phyloP scores from a whole-genome alignment of 1,140 invertebrate genomes.

The Saccostrea cuccullata region DNA sequence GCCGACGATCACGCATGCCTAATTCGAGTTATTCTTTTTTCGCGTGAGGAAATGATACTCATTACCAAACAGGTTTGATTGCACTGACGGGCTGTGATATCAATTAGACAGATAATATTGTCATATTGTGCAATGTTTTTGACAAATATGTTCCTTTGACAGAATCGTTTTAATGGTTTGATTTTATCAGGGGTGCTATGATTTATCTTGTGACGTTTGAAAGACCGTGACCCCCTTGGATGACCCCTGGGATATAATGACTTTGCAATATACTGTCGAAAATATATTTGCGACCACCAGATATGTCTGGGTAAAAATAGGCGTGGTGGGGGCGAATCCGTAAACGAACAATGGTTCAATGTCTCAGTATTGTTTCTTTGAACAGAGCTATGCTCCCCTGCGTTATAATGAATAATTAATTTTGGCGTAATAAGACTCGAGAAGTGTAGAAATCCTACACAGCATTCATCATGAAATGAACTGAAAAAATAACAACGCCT shows the following conservation, averaged over 20 bases:
- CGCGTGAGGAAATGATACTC: slow-evolving; percentile 40
- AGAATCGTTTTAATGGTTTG: slow-evolving; percentile 50
- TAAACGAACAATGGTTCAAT: slow-evolving; percentile 10
- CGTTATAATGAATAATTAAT: slow-evolving; percentile 19
- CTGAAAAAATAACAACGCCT: slow-evolving; percentile 23
- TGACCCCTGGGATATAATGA: slow-evolving; percentile 37
- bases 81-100: slow-evolving; percentile 35
- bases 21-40: slow-evolving; percentile 38
- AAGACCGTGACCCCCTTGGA: neutral
- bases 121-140: slow-evolving; percentile 44
- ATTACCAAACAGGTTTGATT: slow-evolving; percentile 7
- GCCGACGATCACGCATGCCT: slow-evolving; percentile 19
- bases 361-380: neutral
- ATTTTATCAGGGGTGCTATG: slow-evolving; percentile 45
- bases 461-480: slow-evolving; percentile 21
- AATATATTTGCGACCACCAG: neutral
- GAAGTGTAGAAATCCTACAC: neutral
- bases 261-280: slow-evolving; percentile 8
- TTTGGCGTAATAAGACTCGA: slow-evolving; percentile 5
- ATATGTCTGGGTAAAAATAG: slow-evolving; percentile 17
- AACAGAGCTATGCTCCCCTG: neutral
- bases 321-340: slow-evolving; percentile 4
- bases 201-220: slow-evolving; percentile 52
- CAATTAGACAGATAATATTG: slow-evolving; percentile 45
- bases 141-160: slow-evolving; percentile 45